Conservation (phyloP, 2,797 vertebrate genomes). For the Forpus xanthops region DNA sequence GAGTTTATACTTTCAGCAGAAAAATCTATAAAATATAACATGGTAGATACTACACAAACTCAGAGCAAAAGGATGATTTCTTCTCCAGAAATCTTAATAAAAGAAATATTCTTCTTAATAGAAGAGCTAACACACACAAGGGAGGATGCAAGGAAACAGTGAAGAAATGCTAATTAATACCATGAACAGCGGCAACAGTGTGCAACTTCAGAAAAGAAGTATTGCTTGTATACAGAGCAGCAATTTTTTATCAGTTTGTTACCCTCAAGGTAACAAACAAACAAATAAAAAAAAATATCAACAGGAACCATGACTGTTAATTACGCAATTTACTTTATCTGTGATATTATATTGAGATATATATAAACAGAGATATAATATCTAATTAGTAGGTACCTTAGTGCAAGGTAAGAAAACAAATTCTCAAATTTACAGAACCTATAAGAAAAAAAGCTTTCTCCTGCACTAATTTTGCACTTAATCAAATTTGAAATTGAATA, state of each 20-base stretch:
- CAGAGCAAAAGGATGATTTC: not conserved
- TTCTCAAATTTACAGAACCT: not conserved
- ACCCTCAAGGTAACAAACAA: not conserved
- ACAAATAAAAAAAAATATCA: not conserved
- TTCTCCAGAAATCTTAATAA: not conserved
- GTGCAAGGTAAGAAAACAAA: not conserved
- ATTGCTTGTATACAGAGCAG: not conserved
- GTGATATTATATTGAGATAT: not conserved
- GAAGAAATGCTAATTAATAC: not conserved
- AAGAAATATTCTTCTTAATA: not conserved
- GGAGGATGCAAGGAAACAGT: not conserved
- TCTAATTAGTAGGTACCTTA: not conserved
- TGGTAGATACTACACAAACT: not conserved
- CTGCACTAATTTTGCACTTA: not conserved
- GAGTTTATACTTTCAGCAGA: not conserved
- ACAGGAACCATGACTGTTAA: not conserved
- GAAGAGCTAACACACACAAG: not conserved
- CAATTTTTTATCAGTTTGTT: not conserved
- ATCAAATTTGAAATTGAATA: not conserved
- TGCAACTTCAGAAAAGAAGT: not conserved
- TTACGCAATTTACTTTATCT: not conserved
- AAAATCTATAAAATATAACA: not conserved
- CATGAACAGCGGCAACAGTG: not conserved
- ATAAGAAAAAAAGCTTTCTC: not conserved
- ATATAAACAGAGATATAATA: not conserved